A percentile compares a stretch with the other conserved stretches of the same genome.
Evolutionary conservation across 1,140 invertebrate genomes (phyloP).

Genomic region (Zaprionus tsacasi): DNA sequence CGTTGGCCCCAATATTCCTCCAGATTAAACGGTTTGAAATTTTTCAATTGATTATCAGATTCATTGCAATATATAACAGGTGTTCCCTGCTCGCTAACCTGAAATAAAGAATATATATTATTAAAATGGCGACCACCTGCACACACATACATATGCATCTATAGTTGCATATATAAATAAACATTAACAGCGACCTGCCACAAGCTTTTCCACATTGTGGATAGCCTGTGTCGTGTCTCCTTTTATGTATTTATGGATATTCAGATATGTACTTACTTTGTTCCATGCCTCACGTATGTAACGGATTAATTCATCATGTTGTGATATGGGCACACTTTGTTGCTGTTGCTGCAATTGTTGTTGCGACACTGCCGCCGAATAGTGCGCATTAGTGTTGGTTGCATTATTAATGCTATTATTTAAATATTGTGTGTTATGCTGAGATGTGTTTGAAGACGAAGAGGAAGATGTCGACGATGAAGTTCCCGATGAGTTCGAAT

Average conservation of each 20-base stretch:
- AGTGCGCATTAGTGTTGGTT: conserved; percentile 50
- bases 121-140: not conserved
- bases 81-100: conserved; percentile 78
- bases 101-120: conserved; percentile 18
- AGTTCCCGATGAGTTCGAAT: conserved; percentile 50
- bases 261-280: conserved; percentile 60
- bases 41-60: conserved; percentile 81
- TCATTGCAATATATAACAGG: conserved; percentile 72
- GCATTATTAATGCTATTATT: conserved; percentile 69
- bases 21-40: conserved; percentile 82
- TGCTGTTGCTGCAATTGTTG: conserved; percentile 45
- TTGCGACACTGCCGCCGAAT: conserved; percentile 43
- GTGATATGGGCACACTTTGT: conserved; percentile 66
- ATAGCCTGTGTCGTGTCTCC: not conserved
- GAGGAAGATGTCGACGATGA: conserved; percentile 59
- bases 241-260: not conserved
- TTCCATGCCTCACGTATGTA: conserved; percentile 82
- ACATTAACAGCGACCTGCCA: conserved; percentile 37
- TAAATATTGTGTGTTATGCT: conserved; percentile 56
- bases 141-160: not conserved
- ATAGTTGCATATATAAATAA: conserved; percentile 2
- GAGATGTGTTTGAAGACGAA: conserved; percentile 54
- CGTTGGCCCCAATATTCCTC: conserved; percentile 83
- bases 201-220: conserved; percentile 31
- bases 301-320: conserved; percentile 80